These are phyloP conservation scores for Eutrigla gurnardus DNA, from an alignment of 2,797 vertebrate genomes.

Conservation along the genomic window DNA sequence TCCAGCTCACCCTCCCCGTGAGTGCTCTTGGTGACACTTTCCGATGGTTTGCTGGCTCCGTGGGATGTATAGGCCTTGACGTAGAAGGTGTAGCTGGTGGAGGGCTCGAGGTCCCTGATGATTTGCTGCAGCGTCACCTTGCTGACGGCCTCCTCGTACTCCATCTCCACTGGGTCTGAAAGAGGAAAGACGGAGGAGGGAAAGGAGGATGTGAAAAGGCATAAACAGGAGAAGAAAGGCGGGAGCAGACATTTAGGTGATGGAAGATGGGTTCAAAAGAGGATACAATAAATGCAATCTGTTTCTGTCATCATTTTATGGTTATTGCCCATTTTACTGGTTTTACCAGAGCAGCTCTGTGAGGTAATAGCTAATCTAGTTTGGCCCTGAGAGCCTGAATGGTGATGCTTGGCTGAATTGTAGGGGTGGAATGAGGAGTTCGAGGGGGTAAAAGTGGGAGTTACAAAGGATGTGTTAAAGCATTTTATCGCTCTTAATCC, in stretches of 20 bases:
- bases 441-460: slow-evolving; percentile 29
- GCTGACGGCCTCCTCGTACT: slow-evolving; percentile 98
- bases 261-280: slow-evolving; percentile 34
- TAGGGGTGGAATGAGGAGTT: slow-evolving; percentile 45
- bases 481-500: slow-evolving; percentile 76
- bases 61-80: slow-evolving; percentile 97
- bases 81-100: slow-evolving; percentile 96
- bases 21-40: slow-evolving; percentile 88
- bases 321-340: slow-evolving; percentile 67
- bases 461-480: slow-evolving; percentile 55
- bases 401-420: slow-evolving; percentile 53
- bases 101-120: slow-evolving; percentile 94
- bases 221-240: slow-evolving; percentile 25
- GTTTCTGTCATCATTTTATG: slow-evolving; percentile 65
- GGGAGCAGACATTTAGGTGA: slow-evolving; percentile 19
- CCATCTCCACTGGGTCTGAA: slow-evolving; percentile 93
- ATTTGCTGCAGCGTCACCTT: slow-evolving; percentile 95
- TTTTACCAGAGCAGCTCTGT: slow-evolving; percentile 62
- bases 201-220: neutral
- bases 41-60: slow-evolving; percentile 94
- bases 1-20: slow-evolving; percentile 92
- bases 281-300: slow-evolving; percentile 60
- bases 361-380: slow-evolving; percentile 67
- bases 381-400: slow-evolving; percentile 49
- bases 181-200: slow-evolving; percentile 48